Evolutionary conservation across 2,113 vertebrate genomes (phyloP).

Genomic region (Pimephales promelas): DNA sequence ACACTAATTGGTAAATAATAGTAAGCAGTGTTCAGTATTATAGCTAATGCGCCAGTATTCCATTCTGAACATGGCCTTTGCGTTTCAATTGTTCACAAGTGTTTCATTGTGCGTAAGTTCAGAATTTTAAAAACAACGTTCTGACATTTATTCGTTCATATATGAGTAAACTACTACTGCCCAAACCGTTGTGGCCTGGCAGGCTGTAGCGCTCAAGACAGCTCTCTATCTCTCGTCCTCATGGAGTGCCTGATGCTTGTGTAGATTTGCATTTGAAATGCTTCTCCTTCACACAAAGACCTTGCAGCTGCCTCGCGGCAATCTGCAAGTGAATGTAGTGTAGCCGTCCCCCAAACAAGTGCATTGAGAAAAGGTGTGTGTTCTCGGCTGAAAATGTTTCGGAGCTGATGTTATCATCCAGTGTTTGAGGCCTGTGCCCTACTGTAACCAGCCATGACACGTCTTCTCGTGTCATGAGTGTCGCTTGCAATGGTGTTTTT

Average conservation of each 20-base stretch:
- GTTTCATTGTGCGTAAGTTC: neutral
- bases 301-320: conserved; percentile 52
- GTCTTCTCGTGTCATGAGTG: neutral
- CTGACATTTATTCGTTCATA: neutral
- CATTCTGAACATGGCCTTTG: neutral
- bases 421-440: neutral
- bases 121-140: neutral
- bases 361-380: conserved; percentile 52
- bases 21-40: neutral
- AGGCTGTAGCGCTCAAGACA: conserved; percentile 19
- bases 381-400: conserved; percentile 21
- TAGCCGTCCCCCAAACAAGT: conserved; percentile 33
- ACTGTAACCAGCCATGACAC: neutral
- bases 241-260: conserved; percentile 57
- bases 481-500: neutral
- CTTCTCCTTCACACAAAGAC: conserved; percentile 56
- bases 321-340: conserved; percentile 62
- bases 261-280: conserved; percentile 65
- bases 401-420: conserved; percentile 7
- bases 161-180: neutral
- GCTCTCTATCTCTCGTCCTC: conserved; percentile 32
- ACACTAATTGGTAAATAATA: neutral
- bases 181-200: conserved; percentile 29
- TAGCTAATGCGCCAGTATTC: neutral
- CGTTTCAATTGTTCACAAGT: neutral